Conservation (phyloP, 2,797 vertebrate species). For the Clangula hyemalis region DNA sequence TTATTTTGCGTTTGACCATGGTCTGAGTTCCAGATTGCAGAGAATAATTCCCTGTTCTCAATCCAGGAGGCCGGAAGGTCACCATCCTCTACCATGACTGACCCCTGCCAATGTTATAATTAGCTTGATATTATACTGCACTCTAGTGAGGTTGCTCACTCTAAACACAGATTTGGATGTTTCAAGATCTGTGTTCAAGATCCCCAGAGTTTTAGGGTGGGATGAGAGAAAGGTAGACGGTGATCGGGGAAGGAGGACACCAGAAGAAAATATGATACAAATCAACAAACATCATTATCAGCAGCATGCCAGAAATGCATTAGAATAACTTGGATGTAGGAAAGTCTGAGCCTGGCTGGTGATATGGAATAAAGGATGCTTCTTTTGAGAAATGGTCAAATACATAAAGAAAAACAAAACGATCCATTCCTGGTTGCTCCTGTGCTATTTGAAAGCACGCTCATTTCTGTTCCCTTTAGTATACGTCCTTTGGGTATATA, state of each 20-base stretch:
- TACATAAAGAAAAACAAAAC: background rate
- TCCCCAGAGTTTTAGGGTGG: background rate
- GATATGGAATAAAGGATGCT: background rate
- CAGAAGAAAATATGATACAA: background rate
- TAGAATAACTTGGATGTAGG: background rate
- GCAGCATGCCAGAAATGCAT: background rate
- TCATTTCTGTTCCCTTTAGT: background rate
- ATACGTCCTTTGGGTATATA: background rate
- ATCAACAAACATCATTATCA: background rate
- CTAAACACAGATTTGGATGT: background rate
- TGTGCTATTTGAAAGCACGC: background rate
- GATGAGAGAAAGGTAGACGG: background rate
- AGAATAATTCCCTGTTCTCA: background rate
- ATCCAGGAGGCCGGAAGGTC: background rate
- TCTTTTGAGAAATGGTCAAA: background rate
- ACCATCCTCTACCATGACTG: background rate
- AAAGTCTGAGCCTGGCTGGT: background rate
- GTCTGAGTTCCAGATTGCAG: background rate
- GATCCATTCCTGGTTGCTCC: background rate
- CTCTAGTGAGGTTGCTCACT: background rate
- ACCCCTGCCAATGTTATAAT: accelerated
- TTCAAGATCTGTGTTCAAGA: background rate
- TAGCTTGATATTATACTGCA: background rate
- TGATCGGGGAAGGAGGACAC: background rate
- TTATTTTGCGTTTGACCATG: background rate